Evolutionary conservation across 2,797 vertebrate genomes (phyloP).

Genomic region (Hydrophis major): DNA sequence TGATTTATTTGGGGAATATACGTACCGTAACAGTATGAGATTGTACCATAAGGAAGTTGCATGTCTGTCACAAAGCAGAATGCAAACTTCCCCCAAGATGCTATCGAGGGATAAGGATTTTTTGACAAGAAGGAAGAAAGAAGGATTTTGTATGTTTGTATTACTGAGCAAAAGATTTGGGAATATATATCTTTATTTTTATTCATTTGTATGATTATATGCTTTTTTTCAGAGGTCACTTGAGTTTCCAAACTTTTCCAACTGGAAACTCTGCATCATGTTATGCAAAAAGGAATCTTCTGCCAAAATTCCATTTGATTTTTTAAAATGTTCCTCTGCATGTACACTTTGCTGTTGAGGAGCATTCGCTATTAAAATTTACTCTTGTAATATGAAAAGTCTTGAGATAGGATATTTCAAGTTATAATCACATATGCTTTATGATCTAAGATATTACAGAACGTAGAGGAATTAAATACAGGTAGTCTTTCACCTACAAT

Average conservation of each 20-base stretch:
- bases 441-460: background rate
- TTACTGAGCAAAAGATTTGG: background rate
- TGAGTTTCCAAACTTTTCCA: constrained; percentile 5
- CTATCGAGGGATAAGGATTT: background rate
- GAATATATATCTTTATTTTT: background rate
- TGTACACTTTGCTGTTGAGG: background rate
- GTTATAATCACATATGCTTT: background rate
- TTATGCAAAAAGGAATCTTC: background rate
- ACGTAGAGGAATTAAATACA: background rate
- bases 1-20: background rate
- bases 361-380: background rate
- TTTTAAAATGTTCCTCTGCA: background rate
- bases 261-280: background rate
- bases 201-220: background rate
- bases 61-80: background rate
- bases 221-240: background rate
- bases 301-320: constrained; percentile 13
- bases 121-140: background rate
- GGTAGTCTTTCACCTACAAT: background rate
- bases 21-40: background rate
- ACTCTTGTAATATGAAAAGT: background rate
- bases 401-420: background rate
- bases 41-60: background rate
- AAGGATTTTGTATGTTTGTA: background rate
- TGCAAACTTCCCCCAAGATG: background rate